Evolutionary conservation across 2,113 vertebrate species (phyloP).

Genomic region (Leptobrachium ailaonicum): DNA sequence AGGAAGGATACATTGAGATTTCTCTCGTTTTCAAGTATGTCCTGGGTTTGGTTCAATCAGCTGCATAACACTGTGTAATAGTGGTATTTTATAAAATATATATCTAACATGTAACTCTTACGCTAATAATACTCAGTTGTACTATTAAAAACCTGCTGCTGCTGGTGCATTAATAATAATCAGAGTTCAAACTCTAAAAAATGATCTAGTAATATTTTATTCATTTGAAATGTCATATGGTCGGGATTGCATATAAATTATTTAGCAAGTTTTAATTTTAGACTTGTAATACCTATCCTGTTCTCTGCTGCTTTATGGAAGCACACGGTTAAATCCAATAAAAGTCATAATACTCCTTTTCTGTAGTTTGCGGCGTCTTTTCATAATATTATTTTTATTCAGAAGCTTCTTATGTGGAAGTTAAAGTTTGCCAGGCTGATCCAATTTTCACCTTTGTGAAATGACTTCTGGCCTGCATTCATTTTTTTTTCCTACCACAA

Average conservation of each 20-base stretch:
- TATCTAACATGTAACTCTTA: too few relatives aligned
- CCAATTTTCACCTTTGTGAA: constrained; percentile 62
- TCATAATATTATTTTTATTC: constrained; percentile 53
- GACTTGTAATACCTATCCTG: neutral
- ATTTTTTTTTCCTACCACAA: constrained; percentile 58
- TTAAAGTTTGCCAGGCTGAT: constrained; percentile 56
- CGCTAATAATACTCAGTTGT: too few relatives aligned
- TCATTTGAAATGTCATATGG: neutral
- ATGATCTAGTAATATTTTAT: neutral
- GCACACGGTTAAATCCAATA: constrained; percentile 47
- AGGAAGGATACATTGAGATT: too few relatives aligned
- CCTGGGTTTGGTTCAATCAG: too few relatives aligned
- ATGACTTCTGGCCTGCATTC: constrained; percentile 59
- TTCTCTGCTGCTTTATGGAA: constrained; percentile 16
- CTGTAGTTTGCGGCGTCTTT: constrained; percentile 38
- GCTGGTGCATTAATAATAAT: neutral
- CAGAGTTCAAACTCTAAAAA: too few relatives aligned
- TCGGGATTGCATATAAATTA: neutral
- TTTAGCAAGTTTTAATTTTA: constrained; percentile 6
- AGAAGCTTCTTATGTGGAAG: constrained; percentile 55
- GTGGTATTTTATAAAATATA: too few relatives aligned
- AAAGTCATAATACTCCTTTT: constrained; percentile 35
- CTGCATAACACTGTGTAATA: too few relatives aligned
- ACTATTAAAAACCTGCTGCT: too few relatives aligned
- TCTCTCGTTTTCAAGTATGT: too few relatives aligned